Percentiles rank a stretch among this genome's conserved stretches.
Conservation (phyloP, 2,113 vertebrate genomes). For the Falco punctatus region DNA sequence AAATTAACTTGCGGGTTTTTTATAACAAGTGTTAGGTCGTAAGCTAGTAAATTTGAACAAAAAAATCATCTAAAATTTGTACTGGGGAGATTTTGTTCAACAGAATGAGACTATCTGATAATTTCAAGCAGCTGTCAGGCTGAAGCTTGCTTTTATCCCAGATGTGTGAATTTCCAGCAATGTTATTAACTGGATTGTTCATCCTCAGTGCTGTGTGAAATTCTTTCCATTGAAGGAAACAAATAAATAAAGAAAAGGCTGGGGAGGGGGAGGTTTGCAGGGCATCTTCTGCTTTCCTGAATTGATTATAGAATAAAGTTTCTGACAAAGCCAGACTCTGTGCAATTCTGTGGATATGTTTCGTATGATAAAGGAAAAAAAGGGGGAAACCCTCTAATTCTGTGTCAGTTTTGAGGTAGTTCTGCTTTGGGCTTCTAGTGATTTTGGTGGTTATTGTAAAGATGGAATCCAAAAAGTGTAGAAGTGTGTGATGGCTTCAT, state of each 20-base stretch:
- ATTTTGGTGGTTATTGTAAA: background rate
- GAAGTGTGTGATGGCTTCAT: background rate
- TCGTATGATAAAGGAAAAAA: background rate
- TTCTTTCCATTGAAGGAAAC: background rate
- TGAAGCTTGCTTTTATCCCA: constrained; percentile 1
- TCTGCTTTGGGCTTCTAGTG: background rate
- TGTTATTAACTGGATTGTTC: background rate
- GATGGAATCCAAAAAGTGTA: background rate
- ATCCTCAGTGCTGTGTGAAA: background rate
- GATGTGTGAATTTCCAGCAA: constrained; percentile 7
- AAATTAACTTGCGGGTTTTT: background rate
- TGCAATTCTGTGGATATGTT: background rate
- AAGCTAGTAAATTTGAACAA: background rate
- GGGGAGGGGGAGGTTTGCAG: background rate
- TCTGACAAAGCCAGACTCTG: background rate
- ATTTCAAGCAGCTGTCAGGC: background rate
- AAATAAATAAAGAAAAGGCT: background rate
- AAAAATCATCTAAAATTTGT: constrained; percentile 2
- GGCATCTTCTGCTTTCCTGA: background rate
- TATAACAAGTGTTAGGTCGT: background rate
- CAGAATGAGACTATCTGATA: background rate
- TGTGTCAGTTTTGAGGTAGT: background rate
- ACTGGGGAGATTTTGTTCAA: background rate
- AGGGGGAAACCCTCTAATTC: background rate
- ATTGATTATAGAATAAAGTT: background rate